Conservation (phyloP, 2,113 vertebrate species). For the Thermophis baileyi region DNA sequence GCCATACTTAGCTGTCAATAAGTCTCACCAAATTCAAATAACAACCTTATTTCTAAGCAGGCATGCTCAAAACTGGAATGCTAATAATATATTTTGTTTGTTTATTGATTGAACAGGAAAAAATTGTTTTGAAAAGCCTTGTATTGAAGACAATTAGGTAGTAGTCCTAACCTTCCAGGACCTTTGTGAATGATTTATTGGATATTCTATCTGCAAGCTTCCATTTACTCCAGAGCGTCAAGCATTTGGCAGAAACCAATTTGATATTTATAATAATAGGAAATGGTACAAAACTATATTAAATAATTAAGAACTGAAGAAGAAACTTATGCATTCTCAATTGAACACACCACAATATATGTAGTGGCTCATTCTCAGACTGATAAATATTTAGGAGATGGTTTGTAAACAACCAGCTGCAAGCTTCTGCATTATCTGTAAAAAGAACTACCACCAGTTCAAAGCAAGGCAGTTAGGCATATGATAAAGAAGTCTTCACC, state of each 20-base stretch:
- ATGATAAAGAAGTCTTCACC: neutral
- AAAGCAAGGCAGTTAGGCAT: neutral
- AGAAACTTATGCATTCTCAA: neutral
- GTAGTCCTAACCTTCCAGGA: neutral
- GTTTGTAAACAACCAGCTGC: neutral
- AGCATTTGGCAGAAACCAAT: neutral
- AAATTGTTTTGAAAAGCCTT: neutral
- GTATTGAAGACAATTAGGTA: neutral
- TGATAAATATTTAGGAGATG: neutral
- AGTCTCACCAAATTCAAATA: neutral
- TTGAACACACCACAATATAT: neutral
- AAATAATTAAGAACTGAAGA: neutral
- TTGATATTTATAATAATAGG: neutral
- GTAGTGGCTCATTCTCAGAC: neutral
- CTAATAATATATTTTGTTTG: neutral
- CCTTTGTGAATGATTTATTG: neutral
- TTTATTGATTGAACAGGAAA: neutral
- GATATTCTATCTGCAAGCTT: neutral
- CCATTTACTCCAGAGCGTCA: neutral
- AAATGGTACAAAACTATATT: neutral
- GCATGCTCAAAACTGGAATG: neutral
- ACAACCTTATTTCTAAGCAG: neutral
- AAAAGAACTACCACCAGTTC: neutral
- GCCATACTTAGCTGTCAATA: neutral
- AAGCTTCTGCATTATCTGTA: neutral